Base-by-base conservation (phyloP, 2,888 invertebrate species). In the Callosobruchus maculatus region DNA sequence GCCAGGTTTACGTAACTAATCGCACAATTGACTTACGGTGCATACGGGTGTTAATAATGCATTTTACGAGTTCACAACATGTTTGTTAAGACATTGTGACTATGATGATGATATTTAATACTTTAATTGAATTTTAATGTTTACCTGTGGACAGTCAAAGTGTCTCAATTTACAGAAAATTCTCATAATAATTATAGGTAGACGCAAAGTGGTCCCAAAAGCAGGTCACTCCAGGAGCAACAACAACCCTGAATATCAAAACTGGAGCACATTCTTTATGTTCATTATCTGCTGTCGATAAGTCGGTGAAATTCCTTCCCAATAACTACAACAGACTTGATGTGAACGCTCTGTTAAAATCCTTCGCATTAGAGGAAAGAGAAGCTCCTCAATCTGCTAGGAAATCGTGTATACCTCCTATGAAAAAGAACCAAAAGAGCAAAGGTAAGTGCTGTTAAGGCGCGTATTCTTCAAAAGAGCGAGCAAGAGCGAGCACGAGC, bases 261-360 rank as follows among this genome's bases (percentile, higher is more conserved):
- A 89, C 91, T 0, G 86, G 88, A 0, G 87, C 90, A 0, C 86
- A 87, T 74, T 91, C 91, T 0, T 80, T 91, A 0, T 92, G 92
- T 81, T 89, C 90, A 13, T 81, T 91, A 21, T 89, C 90, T 0
- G 89, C 89, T 0, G 87, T 90, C 0, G 92, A 92, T 83, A 89
- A 90, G 80, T 89, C 91, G 73, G 88, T 89, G 0, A 86, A 86
- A 68, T 88, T 90, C 76, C 80, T 90, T 70, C 76, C 79, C 21
- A 74, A 75, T 71, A 76, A 76, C 20, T 78, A 80, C 70, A 74
- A 75, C 71, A 75, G 67, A 9, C 73, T 84, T 21, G 81, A 80
- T 74, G 73, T 80, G 0, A 76, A 81, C 69, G 72, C 77, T 22
- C 31, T 86, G 26, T 72, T 85, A 18, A 82, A 80, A 75, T 78